These are phyloP conservation scores for Musca domestica DNA, from an alignment of 1,140 invertebrate species.

Conservation along the genomic window DNA sequence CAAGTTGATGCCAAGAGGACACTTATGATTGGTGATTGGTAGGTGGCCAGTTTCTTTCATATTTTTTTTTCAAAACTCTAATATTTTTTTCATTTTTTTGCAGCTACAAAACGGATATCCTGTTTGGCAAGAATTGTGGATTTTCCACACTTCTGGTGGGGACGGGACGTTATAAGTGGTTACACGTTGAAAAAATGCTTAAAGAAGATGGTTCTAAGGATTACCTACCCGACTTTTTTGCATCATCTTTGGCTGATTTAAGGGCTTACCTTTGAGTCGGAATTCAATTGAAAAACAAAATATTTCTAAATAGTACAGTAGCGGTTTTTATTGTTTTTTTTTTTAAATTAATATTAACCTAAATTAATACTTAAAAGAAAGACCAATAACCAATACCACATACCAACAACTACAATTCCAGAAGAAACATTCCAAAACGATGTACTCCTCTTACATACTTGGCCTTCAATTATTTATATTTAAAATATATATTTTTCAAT, in stretches of 20 bases:
- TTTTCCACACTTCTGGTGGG: constrained; percentile 81
- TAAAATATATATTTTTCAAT: too few species aligned
- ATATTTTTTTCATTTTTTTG: not conserved
- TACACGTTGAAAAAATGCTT: constrained; percentile 62
- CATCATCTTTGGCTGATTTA: constrained; percentile 67
- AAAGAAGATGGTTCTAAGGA: constrained; percentile 59
- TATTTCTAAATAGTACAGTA: too few species aligned
- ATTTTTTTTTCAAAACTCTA: not conserved
- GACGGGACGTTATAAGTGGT: constrained; percentile 71
- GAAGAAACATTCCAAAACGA: too few species aligned
- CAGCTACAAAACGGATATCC: constrained; percentile 84
- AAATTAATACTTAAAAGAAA: too few species aligned
- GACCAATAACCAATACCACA: too few species aligned
- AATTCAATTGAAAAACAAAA: too few species aligned
- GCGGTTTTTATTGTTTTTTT: too few species aligned
- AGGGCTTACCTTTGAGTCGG: not conserved
- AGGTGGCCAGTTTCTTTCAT: constrained; percentile 30
- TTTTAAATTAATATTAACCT: too few species aligned
- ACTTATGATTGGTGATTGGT: constrained; percentile 93
- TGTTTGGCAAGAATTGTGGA: constrained; percentile 79
- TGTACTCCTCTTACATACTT: too few species aligned
- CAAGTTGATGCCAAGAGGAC: constrained; percentile 72
- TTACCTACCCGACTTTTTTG: constrained; percentile 73
- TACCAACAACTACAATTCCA: too few species aligned
- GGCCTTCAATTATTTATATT: too few species aligned